phyloP scores from a whole-genome alignment of 1,140 invertebrate species.

The Coboldia fuscipes region DNA sequence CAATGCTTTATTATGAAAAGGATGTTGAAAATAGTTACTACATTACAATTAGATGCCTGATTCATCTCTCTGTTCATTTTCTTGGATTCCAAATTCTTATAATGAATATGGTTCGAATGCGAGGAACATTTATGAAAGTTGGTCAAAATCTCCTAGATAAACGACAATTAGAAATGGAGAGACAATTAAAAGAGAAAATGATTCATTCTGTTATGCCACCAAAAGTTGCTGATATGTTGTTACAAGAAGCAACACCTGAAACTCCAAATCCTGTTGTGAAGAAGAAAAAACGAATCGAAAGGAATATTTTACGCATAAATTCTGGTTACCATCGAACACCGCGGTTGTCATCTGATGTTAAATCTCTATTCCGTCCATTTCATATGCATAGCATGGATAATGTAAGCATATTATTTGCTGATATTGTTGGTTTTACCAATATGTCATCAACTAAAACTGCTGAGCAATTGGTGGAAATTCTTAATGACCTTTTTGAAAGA shows the following conservation, averaged over 20 bases:
- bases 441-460: conserved; percentile 94
- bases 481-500: conserved; percentile 90
- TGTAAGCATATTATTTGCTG: conserved; percentile 94
- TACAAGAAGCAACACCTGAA: conserved; percentile 55
- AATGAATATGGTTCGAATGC: conserved; percentile 77
- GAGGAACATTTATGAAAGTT: conserved; percentile 92
- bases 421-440: conserved; percentile 93
- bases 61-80: conserved; percentile 77
- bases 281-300: conserved; percentile 23
- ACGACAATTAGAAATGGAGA: conserved; percentile 77
- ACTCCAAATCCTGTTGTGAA: too few species aligned
- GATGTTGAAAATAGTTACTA: too few species aligned
- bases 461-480: conserved; percentile 65
- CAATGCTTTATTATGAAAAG: too few species aligned
- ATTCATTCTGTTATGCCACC: conserved; percentile 93
- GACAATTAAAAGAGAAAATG: conserved; percentile 90
- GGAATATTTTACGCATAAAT: conserved; percentile 9
- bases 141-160: conserved; percentile 75
- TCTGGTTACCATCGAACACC: conserved; percentile 9
- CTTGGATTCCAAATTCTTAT: conserved; percentile 84
- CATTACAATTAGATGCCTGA: conserved; percentile 48
- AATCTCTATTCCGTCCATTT: conserved; percentile 72
- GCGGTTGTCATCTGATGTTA: conserved; percentile 42
- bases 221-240: conserved; percentile 69
- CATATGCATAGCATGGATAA: conserved; percentile 77